Evolutionary conservation across 2,888 invertebrate species (phyloP).

Genomic region (Amblyteles armatorius): DNA sequence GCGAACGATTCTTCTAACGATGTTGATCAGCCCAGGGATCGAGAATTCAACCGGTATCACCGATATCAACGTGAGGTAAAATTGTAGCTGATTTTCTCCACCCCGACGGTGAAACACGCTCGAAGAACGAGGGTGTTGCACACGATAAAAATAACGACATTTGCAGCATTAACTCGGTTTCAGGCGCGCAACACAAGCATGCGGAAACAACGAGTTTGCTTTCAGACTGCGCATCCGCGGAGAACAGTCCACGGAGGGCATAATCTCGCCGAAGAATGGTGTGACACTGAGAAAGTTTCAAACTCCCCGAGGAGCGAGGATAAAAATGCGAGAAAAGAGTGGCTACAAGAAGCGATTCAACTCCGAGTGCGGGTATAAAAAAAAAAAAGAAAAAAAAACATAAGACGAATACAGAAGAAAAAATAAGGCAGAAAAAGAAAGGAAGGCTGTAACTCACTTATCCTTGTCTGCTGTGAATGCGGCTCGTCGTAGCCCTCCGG

Average conservation of each 20-base stretch:
- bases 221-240: neutral
- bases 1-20: neutral
- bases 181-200: neutral
- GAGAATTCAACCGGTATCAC: neutral
- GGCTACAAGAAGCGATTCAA: conserved; percentile 9
- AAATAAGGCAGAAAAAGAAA: conserved; percentile 12
- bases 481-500: conserved; percentile 82
- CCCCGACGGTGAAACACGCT: too few species aligned
- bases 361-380: conserved; percentile 6
- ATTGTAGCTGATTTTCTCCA: too few species aligned
- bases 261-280: conserved; percentile 11
- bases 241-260: neutral
- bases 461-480: conserved; percentile 83
- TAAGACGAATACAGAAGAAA: conserved; percentile 9
- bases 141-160: neutral
- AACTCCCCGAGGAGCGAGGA: neutral
- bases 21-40: neutral
- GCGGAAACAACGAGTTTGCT: neutral
- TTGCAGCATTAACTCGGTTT: neutral
- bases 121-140: neutral
- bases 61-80: too few species aligned
- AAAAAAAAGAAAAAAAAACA: conserved; percentile 1
- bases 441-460: conserved; percentile 79
- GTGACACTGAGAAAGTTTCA: neutral
- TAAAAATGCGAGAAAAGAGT: conserved; percentile 4